Base-by-base conservation (phyloP, 2,888 invertebrate species). In the Gibbula magus region DNA sequence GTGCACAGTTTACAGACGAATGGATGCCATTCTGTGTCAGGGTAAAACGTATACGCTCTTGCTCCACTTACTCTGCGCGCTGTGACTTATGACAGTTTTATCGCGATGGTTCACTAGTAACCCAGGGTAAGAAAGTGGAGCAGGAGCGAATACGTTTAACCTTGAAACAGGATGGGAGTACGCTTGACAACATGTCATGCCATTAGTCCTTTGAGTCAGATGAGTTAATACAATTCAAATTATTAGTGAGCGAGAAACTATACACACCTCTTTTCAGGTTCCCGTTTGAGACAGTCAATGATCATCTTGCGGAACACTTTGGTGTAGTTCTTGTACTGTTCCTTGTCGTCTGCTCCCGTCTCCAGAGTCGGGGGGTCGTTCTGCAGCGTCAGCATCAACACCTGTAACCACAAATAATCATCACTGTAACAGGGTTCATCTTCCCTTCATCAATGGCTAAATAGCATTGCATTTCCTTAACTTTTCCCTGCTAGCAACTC, bases 351-450 rank as follows among this genome's bases (percentile, higher is more conserved):
- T 0, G 98, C 96, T 77, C 96, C 96, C 1, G 99, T 98, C 90
- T 99, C 99, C 88, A 99, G 94, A 66, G 96, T 96, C 0, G 99
- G 99, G 16, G 99, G 99, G 90, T 99, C 99, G 91, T 99, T 99
- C 93, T 99, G 98, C 81, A 99, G 94, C 0, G 99, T 99, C 85
- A 99, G 94, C 98, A 99, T 99, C 79, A 99, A 94, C 77, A 99
- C 95, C 94, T 94, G 84, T 7, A 85, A 75, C n/a, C 18, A 75
- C 20, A 18, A 25, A 20, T 22, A 52, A 5, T 13, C 8, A 45
- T 7, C 1, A 13, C 13, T 45, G 45, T 1, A 5, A 45, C 45
- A 5, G 10, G 7, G 7, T 32, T 52, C 45, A 45, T 16, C 16
- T 13, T 18, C 7, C 29, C 18, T 13, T 61, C 20, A 10, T 18